Conservation (phyloP, 2,888 invertebrate species). For the Drosophila paramelanica region DNA sequence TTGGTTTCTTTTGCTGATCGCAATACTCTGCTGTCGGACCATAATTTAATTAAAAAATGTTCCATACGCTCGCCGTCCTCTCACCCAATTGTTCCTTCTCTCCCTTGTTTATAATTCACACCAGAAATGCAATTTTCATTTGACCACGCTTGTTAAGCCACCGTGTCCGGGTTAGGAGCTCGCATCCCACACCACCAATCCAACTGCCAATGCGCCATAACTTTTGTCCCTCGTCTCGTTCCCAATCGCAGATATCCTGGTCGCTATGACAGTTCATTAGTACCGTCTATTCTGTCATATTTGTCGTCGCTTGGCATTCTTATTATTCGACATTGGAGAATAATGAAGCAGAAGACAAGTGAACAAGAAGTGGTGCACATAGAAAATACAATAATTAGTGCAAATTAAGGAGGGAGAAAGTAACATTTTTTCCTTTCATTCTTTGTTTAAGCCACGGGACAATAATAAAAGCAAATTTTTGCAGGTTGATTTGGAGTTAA, state of each 20-base stretch:
- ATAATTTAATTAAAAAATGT: slow-evolving; percentile 62
- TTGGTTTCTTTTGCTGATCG: slow-evolving; percentile 30
- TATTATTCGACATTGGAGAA: slow-evolving; percentile 46
- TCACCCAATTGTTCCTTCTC: slow-evolving; percentile 19
- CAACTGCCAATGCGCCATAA: slow-evolving; percentile 35
- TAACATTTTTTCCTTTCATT: too few species aligned
- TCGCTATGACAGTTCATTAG: slow-evolving; percentile 73
- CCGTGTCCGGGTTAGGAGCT: slow-evolving; percentile 1
- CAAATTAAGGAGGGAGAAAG: slow-evolving; percentile 10
- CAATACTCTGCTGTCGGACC: slow-evolving; percentile 1
- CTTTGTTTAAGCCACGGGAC: too few species aligned
- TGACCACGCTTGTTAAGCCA: slow-evolving; percentile 15
- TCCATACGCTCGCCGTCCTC: slow-evolving; percentile 9
- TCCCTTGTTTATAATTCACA: slow-evolving; percentile 39
- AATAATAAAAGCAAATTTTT: neutral
- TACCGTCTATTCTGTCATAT: slow-evolving; percentile 69
- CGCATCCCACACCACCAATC: slow-evolving; percentile 5
- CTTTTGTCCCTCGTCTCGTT: slow-evolving; percentile 12
- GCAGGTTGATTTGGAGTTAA: slow-evolving; percentile 12
- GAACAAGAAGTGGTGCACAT: slow-evolving; percentile 18
- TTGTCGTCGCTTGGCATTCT: slow-evolving; percentile 70
- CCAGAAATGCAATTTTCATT: slow-evolving; percentile 48
- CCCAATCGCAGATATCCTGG: slow-evolving; percentile 33
- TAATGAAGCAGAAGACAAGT: slow-evolving; percentile 44
- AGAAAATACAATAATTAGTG: slow-evolving; percentile 22